These are phyloP conservation scores for Sebastes oblongus DNA, from an alignment of 2,797 vertebrate genomes.

Conservation along the genomic window DNA sequence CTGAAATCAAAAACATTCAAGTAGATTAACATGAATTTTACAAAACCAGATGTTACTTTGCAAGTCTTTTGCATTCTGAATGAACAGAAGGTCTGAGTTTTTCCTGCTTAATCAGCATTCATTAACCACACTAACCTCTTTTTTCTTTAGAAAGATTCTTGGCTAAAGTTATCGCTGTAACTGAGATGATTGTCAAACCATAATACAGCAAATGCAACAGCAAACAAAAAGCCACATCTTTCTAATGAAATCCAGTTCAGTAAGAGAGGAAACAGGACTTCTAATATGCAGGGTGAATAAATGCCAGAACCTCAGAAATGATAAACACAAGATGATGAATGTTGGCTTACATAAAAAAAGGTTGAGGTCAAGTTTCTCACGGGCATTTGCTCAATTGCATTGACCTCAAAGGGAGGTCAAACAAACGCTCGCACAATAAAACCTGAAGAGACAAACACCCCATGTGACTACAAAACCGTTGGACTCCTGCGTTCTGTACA, in stretches of 20 bases:
- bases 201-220: background rate
- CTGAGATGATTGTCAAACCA: background rate
- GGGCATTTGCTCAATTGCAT: background rate
- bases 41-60: constrained; percentile 17
- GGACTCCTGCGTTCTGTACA: constrained; percentile 41
- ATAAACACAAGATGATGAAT: constrained; percentile 17
- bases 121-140: background rate
- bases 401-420: constrained; percentile 32
- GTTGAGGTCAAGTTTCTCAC: constrained; percentile 33
- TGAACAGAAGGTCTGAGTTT: background rate
- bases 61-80: background rate
- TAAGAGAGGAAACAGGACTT: constrained; percentile 20
- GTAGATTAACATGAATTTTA: constrained; percentile 6
- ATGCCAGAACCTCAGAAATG: constrained; percentile 1
- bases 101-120: background rate
- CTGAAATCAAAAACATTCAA: background rate
- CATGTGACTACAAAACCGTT: constrained; percentile 22
- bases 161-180: background rate
- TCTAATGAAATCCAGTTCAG: background rate
- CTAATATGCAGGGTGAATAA: background rate
- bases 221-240: constrained; percentile 3
- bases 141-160: background rate
- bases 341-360: constrained; percentile 27
- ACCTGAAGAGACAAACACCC: constrained; percentile 2
- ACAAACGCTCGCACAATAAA: constrained; percentile 26